Conservation (phyloP, 2,797 vertebrate genomes). For the Sardinella longiceps region DNA sequence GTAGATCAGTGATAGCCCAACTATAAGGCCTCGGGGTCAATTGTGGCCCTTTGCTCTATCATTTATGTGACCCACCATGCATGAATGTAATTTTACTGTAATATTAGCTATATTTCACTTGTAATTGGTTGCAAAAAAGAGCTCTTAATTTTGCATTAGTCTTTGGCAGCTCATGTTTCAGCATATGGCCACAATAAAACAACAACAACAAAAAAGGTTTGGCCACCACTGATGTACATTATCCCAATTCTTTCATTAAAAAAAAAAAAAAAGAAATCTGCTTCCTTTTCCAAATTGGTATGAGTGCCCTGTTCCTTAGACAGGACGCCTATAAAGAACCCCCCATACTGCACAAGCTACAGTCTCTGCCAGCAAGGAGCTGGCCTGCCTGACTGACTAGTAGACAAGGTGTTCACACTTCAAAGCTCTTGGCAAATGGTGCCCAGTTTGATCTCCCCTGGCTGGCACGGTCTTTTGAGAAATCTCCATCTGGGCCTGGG, state of each 20-base stretch:
- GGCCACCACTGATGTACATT: too few species aligned
- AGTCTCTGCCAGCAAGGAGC: background rate
- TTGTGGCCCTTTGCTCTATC: too few species aligned
- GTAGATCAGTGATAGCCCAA: too few species aligned
- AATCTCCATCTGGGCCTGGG: background rate
- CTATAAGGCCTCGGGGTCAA: too few species aligned
- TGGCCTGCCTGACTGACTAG: conserved; percentile 44
- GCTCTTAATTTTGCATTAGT: too few species aligned
- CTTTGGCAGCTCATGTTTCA: too few species aligned
- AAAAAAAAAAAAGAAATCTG: background rate
- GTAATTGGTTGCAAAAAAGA: too few species aligned
- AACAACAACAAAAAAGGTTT: too few species aligned
- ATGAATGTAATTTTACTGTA: too few species aligned
- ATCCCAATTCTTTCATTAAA: background rate
- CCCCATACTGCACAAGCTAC: background rate
- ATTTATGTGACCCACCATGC: too few species aligned
- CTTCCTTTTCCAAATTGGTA: background rate
- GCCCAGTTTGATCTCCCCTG: background rate
- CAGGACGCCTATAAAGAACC: background rate
- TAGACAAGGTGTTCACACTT: conserved; percentile 43
- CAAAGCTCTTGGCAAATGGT: conserved; percentile 43
- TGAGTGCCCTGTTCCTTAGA: background rate
- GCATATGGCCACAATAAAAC: too few species aligned
- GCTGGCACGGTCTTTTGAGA: background rate
- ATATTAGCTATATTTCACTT: too few species aligned